Evolutionary conservation across 2,888 invertebrate genomes (phyloP), one percentile per base, ranked within the genome.

Genomic region (Chrysina gloriosa): DNA sequence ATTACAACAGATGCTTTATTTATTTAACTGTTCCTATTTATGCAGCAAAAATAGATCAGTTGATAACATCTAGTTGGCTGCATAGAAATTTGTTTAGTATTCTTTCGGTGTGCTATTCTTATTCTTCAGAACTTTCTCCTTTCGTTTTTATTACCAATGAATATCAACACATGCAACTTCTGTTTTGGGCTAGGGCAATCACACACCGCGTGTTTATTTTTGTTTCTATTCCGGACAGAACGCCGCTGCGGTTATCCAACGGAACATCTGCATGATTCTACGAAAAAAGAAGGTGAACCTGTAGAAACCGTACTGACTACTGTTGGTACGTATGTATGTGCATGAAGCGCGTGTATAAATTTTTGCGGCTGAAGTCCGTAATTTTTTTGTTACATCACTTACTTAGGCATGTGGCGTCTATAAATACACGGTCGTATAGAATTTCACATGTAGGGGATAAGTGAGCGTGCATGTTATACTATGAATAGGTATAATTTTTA

Each of bases 391-490:
- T 48, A 63, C 63, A 63, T 63, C 65, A 65, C 54, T 65, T 27
- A 56, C 16, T 27, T 19, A 56, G 54, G 56, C 65, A 65, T 65
- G 65, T 65, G 65, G 45, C 34, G 54, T 42, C 56, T 65, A 65
- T 65, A 54, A 56, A 65, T 65, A 65, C 39, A 21, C 42, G 27
- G 27, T 56, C 54, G 36, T 65, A 65, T 65, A 56, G 45, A n/a
- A 54, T 65, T 65, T 65, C 54, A 56, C 65, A 65, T 65, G 65
- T 52, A 65, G 65, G 65, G 54, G 65, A 65, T 65, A 65, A 39
- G 29, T 56, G 50, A 36, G 21, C 64, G 11, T 64, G 50, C 31
- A 50, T 23, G 25, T 21, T 42, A 27, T 45, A 9, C 19, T 45
- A 45, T 19, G 45, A 45, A 45, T 45, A 45, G 19, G 23, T 63